Conservation (phyloP, 2,888 invertebrate species). For the Peribatodes rhomboidaria region DNA sequence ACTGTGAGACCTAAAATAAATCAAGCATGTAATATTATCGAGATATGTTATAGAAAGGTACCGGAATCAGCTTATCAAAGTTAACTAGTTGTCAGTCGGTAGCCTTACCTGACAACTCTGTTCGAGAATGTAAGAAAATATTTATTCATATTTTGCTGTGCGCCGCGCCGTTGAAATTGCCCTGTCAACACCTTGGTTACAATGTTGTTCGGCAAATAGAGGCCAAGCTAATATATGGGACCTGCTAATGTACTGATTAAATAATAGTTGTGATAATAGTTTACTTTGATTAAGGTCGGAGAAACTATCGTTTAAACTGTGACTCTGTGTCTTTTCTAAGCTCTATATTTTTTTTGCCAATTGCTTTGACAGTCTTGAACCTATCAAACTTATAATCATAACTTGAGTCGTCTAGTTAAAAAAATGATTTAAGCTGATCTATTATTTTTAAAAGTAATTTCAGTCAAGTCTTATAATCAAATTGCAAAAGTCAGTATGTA, state of each 20-base stretch:
- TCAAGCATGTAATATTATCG: not conserved
- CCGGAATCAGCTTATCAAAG: slow-evolving; percentile 9
- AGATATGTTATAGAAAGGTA: not conserved
- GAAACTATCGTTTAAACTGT: not conserved
- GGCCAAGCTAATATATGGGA: not conserved
- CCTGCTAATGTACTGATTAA: not conserved
- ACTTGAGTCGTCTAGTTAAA: too few species aligned
- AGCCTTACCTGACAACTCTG: slow-evolving; percentile 5
- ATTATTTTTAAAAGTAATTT: too few species aligned
- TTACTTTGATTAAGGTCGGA: not conserved
- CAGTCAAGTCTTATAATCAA: too few species aligned
- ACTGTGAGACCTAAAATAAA: too few species aligned
- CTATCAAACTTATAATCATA: too few species aligned
- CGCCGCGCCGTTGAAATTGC: not conserved
- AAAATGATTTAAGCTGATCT: too few species aligned
- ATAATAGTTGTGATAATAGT: not conserved
- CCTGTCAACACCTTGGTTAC: slow-evolving; percentile 11
- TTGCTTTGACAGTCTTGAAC: too few species aligned
- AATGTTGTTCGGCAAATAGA: slow-evolving; percentile 2
- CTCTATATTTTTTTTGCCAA: not conserved
- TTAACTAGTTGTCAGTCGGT: not conserved
- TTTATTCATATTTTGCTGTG: slow-evolving; percentile 13
- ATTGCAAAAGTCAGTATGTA: too few species aligned
- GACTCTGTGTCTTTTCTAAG: not conserved
- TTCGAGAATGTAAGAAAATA: slow-evolving; percentile 3